Conservation (phyloP, 2,113 vertebrate genomes). For the Trachemys scripta region DNA sequence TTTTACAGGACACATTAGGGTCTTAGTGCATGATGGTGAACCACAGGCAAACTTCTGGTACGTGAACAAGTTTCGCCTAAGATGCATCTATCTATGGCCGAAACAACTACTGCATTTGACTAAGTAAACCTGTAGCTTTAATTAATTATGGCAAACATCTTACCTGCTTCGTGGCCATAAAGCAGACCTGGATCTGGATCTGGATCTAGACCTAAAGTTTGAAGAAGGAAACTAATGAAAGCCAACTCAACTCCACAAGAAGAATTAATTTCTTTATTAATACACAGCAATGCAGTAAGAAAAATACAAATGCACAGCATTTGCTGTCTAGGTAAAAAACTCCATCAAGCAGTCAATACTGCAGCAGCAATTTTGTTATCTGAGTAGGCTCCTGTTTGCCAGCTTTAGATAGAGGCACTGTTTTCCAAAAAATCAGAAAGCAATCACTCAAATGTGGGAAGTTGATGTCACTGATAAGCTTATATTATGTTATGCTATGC, state of each 20-base stretch:
- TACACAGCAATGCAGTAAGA: not conserved
- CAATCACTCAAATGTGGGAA: not conserved
- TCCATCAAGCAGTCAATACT: not conserved
- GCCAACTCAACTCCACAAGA: not conserved
- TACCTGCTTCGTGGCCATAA: constrained; percentile 87
- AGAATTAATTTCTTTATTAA: not conserved
- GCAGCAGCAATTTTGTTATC: not conserved
- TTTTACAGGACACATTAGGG: not conserved
- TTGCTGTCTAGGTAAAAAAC: not conserved
- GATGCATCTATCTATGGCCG: not conserved
- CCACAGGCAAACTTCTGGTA: not conserved
- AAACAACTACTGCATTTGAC: not conserved
- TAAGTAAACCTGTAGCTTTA: fast-evolving
- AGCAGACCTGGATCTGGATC: constrained; percentile 84
- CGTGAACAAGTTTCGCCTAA: not conserved
- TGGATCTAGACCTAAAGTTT: constrained; percentile 79
- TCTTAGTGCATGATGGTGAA: not conserved
- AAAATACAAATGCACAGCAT: not conserved
- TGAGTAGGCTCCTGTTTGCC: not conserved
- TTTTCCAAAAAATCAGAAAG: not conserved
- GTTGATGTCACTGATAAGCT: not conserved
- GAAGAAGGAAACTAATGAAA: not conserved
- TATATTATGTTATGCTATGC: not conserved
- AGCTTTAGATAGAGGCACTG: not conserved
- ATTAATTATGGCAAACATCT: not conserved